Conservation (phyloP, 2,797 vertebrate species). For the Mastacembelus armatus region DNA sequence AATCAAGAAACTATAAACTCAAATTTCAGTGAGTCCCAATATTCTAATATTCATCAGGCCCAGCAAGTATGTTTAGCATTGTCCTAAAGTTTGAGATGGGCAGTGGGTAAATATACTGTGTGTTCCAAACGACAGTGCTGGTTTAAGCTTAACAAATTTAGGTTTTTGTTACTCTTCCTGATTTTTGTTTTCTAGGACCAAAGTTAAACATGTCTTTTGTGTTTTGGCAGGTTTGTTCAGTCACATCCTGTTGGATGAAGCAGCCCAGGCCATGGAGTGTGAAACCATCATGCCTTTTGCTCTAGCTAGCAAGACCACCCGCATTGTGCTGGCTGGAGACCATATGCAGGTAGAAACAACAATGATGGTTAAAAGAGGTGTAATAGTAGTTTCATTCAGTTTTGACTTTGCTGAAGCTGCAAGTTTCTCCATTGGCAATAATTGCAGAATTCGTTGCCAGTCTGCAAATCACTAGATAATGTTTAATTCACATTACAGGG, state of each 20-base stretch:
- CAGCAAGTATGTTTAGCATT: too few relatives aligned
- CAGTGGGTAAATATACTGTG: too few relatives aligned
- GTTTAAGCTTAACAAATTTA: too few relatives aligned
- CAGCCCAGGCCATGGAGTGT: conserved; percentile 99
- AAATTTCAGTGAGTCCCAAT: too few relatives aligned
- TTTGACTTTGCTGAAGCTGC: neutral
- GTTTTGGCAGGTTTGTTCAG: conserved; percentile 90
- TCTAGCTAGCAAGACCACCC: conserved; percentile 92
- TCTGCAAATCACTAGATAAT: neutral
- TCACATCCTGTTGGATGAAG: conserved; percentile 98
- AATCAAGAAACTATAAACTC: too few relatives aligned
- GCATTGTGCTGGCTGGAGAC: conserved; percentile 97
- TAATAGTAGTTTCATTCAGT: neutral
- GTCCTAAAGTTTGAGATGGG: too few relatives aligned
- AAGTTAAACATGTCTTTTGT: too few relatives aligned
- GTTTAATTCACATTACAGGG: neutral
- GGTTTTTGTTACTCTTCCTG: too few relatives aligned
- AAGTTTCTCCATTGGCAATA: neutral
- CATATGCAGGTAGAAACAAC: conserved; percentile 93
- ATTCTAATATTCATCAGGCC: too few relatives aligned
- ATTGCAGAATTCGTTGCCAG: neutral
- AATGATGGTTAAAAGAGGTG: neutral
- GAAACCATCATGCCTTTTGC: conserved; percentile 99
- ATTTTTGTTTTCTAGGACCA: too few relatives aligned
- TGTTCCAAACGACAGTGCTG: too few relatives aligned